phyloP scores from a whole-genome alignment of 2,797 vertebrate genomes.

The Ciconia nigra region DNA sequence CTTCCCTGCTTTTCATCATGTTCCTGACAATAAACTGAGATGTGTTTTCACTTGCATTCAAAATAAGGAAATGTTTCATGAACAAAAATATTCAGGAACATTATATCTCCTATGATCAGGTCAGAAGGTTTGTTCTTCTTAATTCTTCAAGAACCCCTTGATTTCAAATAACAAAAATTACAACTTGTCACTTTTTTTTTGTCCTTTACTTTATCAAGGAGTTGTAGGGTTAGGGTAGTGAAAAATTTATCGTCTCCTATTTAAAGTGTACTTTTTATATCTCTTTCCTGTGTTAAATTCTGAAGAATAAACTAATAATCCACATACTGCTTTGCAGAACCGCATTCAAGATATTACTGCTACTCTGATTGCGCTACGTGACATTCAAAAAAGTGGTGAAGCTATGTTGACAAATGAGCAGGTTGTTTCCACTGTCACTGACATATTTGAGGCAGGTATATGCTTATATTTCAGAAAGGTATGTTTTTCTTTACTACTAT shows the following conservation, averaged over 20 bases:
- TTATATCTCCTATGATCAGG: neutral
- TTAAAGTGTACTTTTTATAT: neutral
- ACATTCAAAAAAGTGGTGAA: neutral
- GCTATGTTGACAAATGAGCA: neutral
- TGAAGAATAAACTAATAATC: neutral
- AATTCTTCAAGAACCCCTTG: neutral
- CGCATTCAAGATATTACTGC: neutral
- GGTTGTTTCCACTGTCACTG: neutral
- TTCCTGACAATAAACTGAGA: neutral
- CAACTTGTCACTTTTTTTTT: neutral
- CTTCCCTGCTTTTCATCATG: neutral
- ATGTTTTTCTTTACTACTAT: neutral
- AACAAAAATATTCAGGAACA: neutral
- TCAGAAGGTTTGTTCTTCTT: neutral
- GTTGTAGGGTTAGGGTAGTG: neutral
- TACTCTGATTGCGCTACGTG: neutral
- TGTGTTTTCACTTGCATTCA: neutral
- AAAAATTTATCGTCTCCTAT: neutral
- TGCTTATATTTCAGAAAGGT: neutral
- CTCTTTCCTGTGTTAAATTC: neutral
- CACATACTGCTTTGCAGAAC: neutral
- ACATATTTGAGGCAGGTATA: neutral
- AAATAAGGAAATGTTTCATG: neutral
- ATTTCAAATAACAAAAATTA: neutral
- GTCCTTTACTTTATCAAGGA: neutral